Base-by-base conservation (phyloP, 2,113 vertebrate genomes). In the Brachionichthys hirsutus region DNA sequence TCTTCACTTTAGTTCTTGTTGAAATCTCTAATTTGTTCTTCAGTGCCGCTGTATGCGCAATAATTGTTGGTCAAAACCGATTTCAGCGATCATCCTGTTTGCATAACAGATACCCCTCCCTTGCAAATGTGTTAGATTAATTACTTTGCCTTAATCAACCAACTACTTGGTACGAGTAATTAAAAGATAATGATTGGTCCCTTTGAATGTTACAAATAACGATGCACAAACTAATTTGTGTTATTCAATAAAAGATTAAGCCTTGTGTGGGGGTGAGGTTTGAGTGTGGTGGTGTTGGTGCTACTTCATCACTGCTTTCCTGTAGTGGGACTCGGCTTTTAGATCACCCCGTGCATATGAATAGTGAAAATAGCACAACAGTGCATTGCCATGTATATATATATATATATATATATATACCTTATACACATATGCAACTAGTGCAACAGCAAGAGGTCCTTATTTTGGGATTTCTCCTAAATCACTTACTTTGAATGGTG, bases 141-240 rank as follows among this genome's bases (percentile, higher is more conserved):
- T 91, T 88, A 86, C 88, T 84, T 71, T 85, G 78, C 77, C 83
- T 86, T 90, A 90, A 90, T 89, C 81, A 83, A 72, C 75, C 79
- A 75, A 82, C 82, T 88, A 82, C 82, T 76, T 84, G 84, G 81
- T 84, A 64, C 75, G 81, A 86, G 87, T 89, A 91, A 91, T 91
- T 91, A 92, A 89, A 89, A 89, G 88, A 90, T 91, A 90, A 89
- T 91, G 87, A 91, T 89, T 90, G 80, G 88, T 82, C 83, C 87
- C 85, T 89, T 85, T 87, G 88, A 91, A 89, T 87, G 81, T 85
- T 84, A 83, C 77, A 84, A 89, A 89, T 85, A 90, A 89, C 90
- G 89, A 89, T 86, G 88, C 80, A 80, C 65, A 35, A 77, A 87
- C 83, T 80, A 65, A 75, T 87, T 83, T 88, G 82, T 87, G 82